phyloP scores from a whole-genome alignment of 2,888 invertebrate species.

The Phengaris arion region DNA sequence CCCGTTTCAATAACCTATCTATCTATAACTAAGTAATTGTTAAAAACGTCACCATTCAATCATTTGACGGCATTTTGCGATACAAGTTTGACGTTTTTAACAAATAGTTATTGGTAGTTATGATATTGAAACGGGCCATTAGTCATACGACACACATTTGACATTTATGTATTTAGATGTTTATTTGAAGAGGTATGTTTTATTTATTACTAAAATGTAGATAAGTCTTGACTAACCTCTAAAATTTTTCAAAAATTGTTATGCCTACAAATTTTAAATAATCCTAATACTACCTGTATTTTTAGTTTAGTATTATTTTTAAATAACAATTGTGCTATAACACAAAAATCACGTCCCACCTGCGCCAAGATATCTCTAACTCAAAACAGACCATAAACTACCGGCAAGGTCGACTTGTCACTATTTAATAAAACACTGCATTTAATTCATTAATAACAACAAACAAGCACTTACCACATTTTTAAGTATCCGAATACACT shows the following conservation, averaged over 20 bases:
- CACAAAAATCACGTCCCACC: not conserved
- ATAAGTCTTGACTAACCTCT: not conserved
- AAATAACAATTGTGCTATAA: not conserved
- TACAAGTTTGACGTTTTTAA: too few species aligned
- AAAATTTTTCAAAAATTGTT: not conserved
- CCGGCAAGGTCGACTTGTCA: not conserved
- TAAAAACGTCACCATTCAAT: too few species aligned
- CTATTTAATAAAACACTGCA: not conserved
- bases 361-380: not conserved
- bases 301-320: not conserved
- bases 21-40: not conserved
- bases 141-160: not conserved
- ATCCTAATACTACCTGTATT: too few species aligned
- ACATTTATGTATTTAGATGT: not conserved
- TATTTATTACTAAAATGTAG: not conserved
- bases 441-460: not conserved
- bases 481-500: constrained; percentile 10
- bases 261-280: not conserved
- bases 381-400: not conserved
- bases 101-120: too few species aligned
- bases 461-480: constrained; percentile 14
- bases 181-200: not conserved
- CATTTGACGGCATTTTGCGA: too few species aligned
- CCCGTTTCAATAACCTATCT: too few species aligned
- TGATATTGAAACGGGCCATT: too few species aligned